Evolutionary conservation across 2,797 vertebrate genomes (phyloP), one percentile per base, ranked within the genome.

Genomic region (Todus mexicanus): DNA sequence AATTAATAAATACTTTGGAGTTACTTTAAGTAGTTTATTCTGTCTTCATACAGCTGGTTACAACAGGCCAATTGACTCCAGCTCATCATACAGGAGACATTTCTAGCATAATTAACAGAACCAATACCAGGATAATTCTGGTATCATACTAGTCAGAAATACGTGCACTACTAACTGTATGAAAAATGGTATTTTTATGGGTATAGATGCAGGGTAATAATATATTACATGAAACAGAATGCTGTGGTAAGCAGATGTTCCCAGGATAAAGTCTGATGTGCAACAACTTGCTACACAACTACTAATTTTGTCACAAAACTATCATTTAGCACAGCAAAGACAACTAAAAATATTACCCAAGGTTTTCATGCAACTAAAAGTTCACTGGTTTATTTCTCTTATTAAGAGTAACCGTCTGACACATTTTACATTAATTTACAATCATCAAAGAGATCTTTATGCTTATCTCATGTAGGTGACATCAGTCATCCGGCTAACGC

Each of bases 341-440:
- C 53, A 89, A 88, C 7, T 48, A 23, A 92, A 93, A 90, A 75
- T 82, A 84, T 42, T 77, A 87, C 12, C 33, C 78, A 83, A 82
- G 53, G 40, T 89, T 75, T 80, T 92, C 66, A 92, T 91, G 92
- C 81, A 94, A 84, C 92, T 94, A 91, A 56, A 92, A 70, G 66
- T 74, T 81, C 75, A 90, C 54, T 83, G 65, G 47, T 96, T 96
- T 96, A 96, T 95, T 96, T 94, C 84, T 95, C 72, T 95, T 83
- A 79, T 51, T 80, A 89, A 89, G 45, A 95, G 74, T 56, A 92
- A 92, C 76, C 81, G 27, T 65, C 65, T 89, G 90, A 83, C 94
- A 90, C 54, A 78, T 75, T 90, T 92, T 92, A 94, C 88, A 94
- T 87, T 89, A 48, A 85, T 93, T 94, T 95, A 94, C 90, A 96